A percentile compares a stretch with the other conserved stretches of the same genome.
Evolutionary conservation across 2,888 invertebrate genomes (phyloP).

Genomic region (Corythucha ciliata): DNA sequence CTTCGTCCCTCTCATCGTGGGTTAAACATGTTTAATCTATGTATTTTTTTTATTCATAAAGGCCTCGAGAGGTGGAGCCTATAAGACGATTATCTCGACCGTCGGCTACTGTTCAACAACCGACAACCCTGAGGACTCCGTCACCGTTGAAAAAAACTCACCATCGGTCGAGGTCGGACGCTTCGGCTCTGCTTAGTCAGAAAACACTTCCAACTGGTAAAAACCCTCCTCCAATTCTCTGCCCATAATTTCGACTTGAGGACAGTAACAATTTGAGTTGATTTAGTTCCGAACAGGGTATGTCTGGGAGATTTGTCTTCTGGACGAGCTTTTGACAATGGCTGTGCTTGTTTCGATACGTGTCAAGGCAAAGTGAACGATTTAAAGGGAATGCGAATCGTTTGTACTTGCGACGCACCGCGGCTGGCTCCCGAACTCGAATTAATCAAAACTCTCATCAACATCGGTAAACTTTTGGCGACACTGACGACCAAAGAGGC

Average conservation of each 20-base stretch:
- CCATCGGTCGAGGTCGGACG: constrained; percentile 68
- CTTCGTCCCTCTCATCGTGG: not conserved
- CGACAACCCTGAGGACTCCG: constrained; percentile 29
- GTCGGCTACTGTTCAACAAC: constrained; percentile 19
- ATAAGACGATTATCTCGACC: constrained; percentile 39
- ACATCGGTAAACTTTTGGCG: constrained; percentile 73
- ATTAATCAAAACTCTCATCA: constrained; percentile 77
- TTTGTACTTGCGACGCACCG: constrained; percentile 72
- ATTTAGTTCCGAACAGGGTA: constrained; percentile 21
- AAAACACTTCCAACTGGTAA: not conserved
- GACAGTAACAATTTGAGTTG: not conserved
- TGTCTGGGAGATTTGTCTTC: constrained; percentile 84
- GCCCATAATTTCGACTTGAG: not conserved
- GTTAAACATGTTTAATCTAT: constrained; percentile 1
- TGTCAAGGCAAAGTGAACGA: constrained; percentile 71
- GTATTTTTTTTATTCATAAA: constrained; percentile 15
- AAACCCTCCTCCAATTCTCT: not conserved
- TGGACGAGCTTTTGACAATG: constrained; percentile 93
- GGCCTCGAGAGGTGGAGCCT: constrained; percentile 39
- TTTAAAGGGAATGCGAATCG: constrained; percentile 62
- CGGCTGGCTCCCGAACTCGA: constrained; percentile 73
- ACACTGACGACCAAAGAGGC: constrained; percentile 79
- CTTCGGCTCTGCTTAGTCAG: constrained; percentile 52
- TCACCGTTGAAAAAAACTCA: constrained; percentile 60
- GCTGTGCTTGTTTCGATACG: constrained; percentile 83